Base-by-base conservation (phyloP, 2,113 vertebrate genomes). In the Chauna torquata region DNA sequence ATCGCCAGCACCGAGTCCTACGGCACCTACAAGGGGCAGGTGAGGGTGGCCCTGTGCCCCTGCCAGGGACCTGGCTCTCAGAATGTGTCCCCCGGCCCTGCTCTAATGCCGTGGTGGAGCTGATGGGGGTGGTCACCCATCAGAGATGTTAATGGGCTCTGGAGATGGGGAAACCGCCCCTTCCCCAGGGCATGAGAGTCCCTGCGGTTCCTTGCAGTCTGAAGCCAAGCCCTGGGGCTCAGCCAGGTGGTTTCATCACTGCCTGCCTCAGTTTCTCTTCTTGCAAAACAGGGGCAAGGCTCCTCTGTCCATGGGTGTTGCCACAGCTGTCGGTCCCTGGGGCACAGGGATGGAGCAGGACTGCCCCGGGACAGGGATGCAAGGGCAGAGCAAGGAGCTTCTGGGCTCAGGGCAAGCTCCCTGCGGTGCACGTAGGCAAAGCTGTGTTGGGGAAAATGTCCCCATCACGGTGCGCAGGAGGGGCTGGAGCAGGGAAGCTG, bases 1-100 rank as follows among this genome's bases (percentile, higher is more conserved):
- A 98, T 99, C 15, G 97, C 98, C 76, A 98, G 97, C 28, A 98
- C 94, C 0, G 98, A 98, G 71, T 98, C 97, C 59, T 99, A 98
- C 0, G 98, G 99, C 13, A 80, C 95, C 55, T 99, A 98, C 88
- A 97, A 97, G 97, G 99, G 98, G 49, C 98, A 98, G 98, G 99
- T 97, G 47, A 96, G 86, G 66, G 52, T 17, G 30, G 57, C 8
- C 12, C 27, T 4, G 0, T 40, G 44, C 28, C 66, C 76, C 8
- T 23, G 18, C 20, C 0, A 2, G 44, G 22, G 20, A 40, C 49
- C 59, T 14, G 1, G 5, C 4, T 18, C 17, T 45, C 1, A 1
- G 62, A 44, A 40, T 65, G 34, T 20, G 7, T 2, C n/a, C 25
- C 58, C 34, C 1, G 4, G 52, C 24, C 16, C 28, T 5, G 27